Evolutionary conservation across 2,888 invertebrate genomes (phyloP), one percentile per base, ranked within the genome.

Genomic region (Agrochola lota): DNA sequence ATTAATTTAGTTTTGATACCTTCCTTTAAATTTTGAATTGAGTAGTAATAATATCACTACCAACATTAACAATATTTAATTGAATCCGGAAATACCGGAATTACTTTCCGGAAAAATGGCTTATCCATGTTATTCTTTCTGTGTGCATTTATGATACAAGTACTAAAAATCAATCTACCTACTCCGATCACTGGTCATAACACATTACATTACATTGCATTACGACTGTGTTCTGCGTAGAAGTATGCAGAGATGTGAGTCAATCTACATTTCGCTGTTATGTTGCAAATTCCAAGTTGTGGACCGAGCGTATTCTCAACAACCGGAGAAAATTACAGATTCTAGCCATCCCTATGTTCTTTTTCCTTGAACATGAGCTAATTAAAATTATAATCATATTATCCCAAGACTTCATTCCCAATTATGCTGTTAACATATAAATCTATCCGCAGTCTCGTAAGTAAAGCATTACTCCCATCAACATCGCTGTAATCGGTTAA

Each of bases 401-500:
- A 71, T 23, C 1, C n/a, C 20, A 40, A 72, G 72, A 40, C 11
- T 7, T 55, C 4, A 30, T n/a, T 59, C 7, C 40, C n/a, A 20
- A 77, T 78, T 7, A 78, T 62, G 52, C 11, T 35, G 6, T 78
- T 43, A 17, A 26, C 7, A 12, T 8, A n/a, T 30, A 60, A 77
- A 67, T 66, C 23, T n/a, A 59, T 40, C 11, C 12, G 52, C 59
- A 5, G 57, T 35, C n/a, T 70, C 5, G 43, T 55, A 72, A 69
- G n/a, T 69, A 76, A 59, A 84, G 0, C 49, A 64, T 79, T 26
- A 72, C 35, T 57, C 12, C n/a, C 40, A 26, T 30, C 66, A 63
- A 64, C 17, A 52, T 49, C n/a, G 15, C 55, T 12, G 23, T 85
- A 76, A 78, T 83, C 68, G n/a, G 46, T 71, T 79, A 64, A 71